Evolutionary conservation across 1,140 invertebrate species (phyloP), one percentile per base, ranked within the genome.

Genomic region (Chrysomallon squamiferum): DNA sequence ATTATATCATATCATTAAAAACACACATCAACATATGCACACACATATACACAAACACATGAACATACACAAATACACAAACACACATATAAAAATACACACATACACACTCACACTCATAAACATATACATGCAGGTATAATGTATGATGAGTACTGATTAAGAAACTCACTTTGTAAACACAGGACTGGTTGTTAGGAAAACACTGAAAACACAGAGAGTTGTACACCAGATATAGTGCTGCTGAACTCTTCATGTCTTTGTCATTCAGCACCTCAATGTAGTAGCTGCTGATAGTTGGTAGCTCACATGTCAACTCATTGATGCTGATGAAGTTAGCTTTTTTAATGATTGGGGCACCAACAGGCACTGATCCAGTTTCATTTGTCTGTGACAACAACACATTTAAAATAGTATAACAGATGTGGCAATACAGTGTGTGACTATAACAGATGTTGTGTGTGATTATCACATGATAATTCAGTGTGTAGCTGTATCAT

Each of bases 151-250:
- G n/a, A n/a, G n/a, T n/a, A n/a, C n/a, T n/a, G n/a, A n/a, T n/a
- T n/a, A n/a, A n/a, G n/a, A n/a, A 20, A 29, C 47, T n/a, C 65
- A 77, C 76, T 73, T 74, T 75, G 20, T 59, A 63, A 32, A 61
- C 13, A 63, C 76, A 78, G n/a, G 73, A 62, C 1, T 52, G 32
- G 20, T 59, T 70, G 22, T 30, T 58, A n/a, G 66, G 27, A 32
- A 65, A 56, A 56, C 76, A 78, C 52, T 58, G 54, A 49, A 62
- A 72, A 35, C 76, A 78, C n/a, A 72, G 66, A 13, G 76, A 78
- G 22, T 78, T 70, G 33, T 74, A 75, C 0, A 74, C 72, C 30
- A 78, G 35, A 11, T 68, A 56, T 3, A 63, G 68, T 1, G 69
- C 59, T 2, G 59, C 4, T 2, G 29, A 18, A 65, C 76, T 78